Conservation (phyloP, 1,140 invertebrate genomes). For the Campoletis sonorensis region DNA sequence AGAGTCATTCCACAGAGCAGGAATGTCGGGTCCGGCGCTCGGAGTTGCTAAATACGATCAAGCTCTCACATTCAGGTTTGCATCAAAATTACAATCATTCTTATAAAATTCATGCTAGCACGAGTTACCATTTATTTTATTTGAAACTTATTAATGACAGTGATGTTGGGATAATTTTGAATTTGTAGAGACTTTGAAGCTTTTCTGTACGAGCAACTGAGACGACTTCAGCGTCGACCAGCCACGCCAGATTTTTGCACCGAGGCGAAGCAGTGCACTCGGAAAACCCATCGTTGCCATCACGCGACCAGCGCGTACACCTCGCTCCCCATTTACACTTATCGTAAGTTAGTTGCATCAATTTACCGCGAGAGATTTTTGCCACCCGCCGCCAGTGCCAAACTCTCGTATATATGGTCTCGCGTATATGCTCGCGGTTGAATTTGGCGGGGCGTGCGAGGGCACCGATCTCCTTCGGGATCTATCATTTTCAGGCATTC, state of each 20-base stretch:
- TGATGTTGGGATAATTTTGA: background rate
- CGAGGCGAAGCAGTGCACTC: slow-evolving; percentile 83
- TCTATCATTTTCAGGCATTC: slow-evolving; percentile 41
- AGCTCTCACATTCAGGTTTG: slow-evolving; percentile 72
- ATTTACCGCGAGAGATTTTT: slow-evolving; percentile 18
- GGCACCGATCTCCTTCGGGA: slow-evolving; percentile 24
- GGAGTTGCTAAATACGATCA: slow-evolving; percentile 73
- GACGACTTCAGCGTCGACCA: slow-evolving; percentile 83
- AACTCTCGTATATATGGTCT: too few species aligned
- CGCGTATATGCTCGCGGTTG: too few species aligned
- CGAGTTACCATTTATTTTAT: too few species aligned
- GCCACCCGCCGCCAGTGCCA: background rate
- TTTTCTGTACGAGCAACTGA: slow-evolving; percentile 92
- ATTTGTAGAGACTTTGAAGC: slow-evolving; percentile 90
- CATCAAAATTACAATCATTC: background rate
- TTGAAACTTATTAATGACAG: too few species aligned
- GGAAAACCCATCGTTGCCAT: slow-evolving; percentile 90
- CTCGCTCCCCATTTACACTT: slow-evolving; percentile 82
- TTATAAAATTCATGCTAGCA: too few species aligned
- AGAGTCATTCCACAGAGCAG: slow-evolving; percentile 73
- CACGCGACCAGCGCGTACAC: slow-evolving; percentile 94
- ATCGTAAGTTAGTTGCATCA: slow-evolving; percentile 65
- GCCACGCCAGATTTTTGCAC: slow-evolving; percentile 78
- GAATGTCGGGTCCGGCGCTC: slow-evolving; percentile 70
- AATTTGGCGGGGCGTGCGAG: background rate